Evolutionary conservation across 2,888 invertebrate species (phyloP), one percentile per base, ranked within the genome.

Genomic region (Drosophila anomelani): DNA sequence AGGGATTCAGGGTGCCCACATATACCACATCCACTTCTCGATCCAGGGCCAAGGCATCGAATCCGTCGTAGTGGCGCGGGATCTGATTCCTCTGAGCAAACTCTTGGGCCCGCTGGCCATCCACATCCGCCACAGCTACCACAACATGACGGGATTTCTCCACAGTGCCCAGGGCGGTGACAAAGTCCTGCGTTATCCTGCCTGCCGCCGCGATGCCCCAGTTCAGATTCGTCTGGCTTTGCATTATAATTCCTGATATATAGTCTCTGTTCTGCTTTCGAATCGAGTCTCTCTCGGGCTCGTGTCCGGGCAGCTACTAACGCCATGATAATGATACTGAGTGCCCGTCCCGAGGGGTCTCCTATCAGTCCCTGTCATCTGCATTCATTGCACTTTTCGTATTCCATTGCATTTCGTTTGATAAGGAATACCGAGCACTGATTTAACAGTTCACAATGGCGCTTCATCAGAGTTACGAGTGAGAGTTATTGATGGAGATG

Each of bases 201-300:
- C 98, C 98, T 56, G 96, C 95, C 53, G 97, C 95, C 0, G 95
- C 95, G 79, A 98, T 95, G 58, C 98, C 98, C 98, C 98, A 98
- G 47, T 77, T 82, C 2, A 81, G 59, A 32, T 36, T 56, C 44
- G 55, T 43, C 39, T 76, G 84, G 8, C 67, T 73, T 64, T 80
- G 84, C 81, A 81, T 81, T 26, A 12, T 67, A n/a, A 34, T 49
- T 47, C 46, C 44, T 15, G 26, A 29, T 47, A 53, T 62, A 38
- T 61, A 39, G 63, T 26, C 39, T 49, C 32, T 20, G 43, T 38
- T 69, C 51, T 36, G 29, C n/a, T 46, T 41, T 67, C 46, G 66
- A 59, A 46, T 54, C 67, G 53, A 64, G 66, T 68, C 68, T 54
- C 68, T 38, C 34, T 15, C 72, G 67, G 66, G 56, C 66, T 44